phyloP scores from a whole-genome alignment of 2,113 vertebrate species.

The Ctenomys sociabilis region DNA sequence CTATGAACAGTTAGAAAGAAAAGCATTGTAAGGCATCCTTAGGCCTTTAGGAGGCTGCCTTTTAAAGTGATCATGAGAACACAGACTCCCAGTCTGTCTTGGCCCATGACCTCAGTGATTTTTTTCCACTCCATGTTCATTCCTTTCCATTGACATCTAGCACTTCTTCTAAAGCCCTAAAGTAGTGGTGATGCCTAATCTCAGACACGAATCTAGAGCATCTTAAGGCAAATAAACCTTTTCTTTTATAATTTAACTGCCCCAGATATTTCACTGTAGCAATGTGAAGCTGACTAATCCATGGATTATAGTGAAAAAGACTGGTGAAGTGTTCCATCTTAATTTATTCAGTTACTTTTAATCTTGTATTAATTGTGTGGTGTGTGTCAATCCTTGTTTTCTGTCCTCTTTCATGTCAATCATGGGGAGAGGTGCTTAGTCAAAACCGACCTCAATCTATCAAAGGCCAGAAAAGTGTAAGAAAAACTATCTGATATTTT shows the following conservation, averaged over 20 bases:
- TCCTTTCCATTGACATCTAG: neutral
- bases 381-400: neutral
- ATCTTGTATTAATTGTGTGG: neutral
- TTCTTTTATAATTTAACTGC: neutral
- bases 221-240: neutral
- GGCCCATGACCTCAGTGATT: no score
- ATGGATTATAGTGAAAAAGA: neutral
- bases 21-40: neutral
- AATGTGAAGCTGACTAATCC: neutral
- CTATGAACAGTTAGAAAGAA: neutral
- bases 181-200: neutral
- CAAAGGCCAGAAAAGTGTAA: neutral
- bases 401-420: neutral
- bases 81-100: neutral
- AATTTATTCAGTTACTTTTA: neutral
- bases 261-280: neutral
- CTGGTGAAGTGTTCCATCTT: neutral
- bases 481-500: neutral
- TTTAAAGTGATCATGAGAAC: neutral
- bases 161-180: neutral
- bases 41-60: neutral
- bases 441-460: neutral
- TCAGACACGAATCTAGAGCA: neutral
- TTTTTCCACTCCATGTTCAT: fast-evolving
- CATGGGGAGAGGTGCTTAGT: neutral